Evolutionary conservation across 2,888 invertebrate species (phyloP), one percentile per base, ranked within the genome.

Genomic region (Zaprionus lineosus): DNA sequence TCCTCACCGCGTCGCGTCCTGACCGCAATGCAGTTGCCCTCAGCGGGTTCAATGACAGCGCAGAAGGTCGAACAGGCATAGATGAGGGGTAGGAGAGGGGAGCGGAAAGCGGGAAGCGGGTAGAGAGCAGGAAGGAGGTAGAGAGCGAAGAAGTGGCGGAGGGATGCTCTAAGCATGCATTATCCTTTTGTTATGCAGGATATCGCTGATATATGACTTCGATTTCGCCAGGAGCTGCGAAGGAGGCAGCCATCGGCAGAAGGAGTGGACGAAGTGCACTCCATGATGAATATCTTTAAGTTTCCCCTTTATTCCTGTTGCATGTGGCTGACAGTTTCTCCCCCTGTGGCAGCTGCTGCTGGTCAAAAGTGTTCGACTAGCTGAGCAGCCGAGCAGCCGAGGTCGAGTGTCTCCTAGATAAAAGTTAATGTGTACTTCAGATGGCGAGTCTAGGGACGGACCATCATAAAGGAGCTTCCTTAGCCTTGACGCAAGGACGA

Each of bases 31-130:
- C 76, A 74, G 52, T 70, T 74, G 62, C 52, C 58, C 37, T 58
- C 31, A 36, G 15, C 21, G 84, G 62, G 78, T 84, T 79, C 78
- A 79, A 84, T 77, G 78, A 84, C 78, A 81, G 84, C 63, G 21
- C 29, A 59, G 78, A 79, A 79, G 78, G 78, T 79, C 78, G 63
- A 61, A 48, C 31, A 50, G 58, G 44, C 70, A 56, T 29, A 21
- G 33, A 47, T 39, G 24, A 6, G 16, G 14, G n/a, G 24, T 34
- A 36, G 37, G 21, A 26, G 46, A 26, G 21, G 16, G 18, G 15
- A 26, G 48, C 24, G 8, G 18, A 44, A 21, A 24, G 39, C 11
- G 26, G 18, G 6, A 24, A 29, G 16, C n/a, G 21, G 21, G 50
- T 29, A n/a, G 14, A 44, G 29, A 26, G 40, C 15, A 24, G 24